A percentile compares a stretch with the other conserved stretches of the same genome.
Conservation (phyloP, 2,888 invertebrate species). For the Pristionchus japonicus region DNA sequence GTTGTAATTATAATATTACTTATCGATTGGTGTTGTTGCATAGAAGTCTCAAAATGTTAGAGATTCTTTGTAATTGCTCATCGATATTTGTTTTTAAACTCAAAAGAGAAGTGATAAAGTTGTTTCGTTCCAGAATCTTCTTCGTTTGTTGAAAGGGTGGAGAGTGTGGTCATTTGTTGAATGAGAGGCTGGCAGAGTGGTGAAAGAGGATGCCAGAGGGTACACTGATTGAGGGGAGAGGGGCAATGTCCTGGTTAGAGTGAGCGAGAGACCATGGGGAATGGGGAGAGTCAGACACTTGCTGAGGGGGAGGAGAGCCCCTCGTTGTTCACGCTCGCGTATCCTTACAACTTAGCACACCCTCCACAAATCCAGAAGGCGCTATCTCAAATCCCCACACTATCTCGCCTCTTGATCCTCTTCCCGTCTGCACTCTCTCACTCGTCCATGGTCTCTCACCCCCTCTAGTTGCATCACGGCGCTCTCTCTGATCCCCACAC, state of each 20-base stretch:
- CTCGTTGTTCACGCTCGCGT: constrained; percentile 30
- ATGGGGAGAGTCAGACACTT: no score
- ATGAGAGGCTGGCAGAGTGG: not conserved
- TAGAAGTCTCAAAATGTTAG: no score
- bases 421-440: not conserved
- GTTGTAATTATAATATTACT: not conserved
- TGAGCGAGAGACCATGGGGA: not conserved
- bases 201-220: not conserved
- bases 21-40: not conserved
- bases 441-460: not conserved
- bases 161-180: constrained; percentile 19
- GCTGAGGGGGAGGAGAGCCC: not conserved
- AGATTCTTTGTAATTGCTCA: no score
- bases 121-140: not conserved
- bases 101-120: not conserved
- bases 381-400: not conserved
- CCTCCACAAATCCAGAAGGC: constrained; percentile 10
- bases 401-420: not conserved
- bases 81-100: no score
- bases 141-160: not conserved
- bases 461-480: not conserved
- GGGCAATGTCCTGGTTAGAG: no score
- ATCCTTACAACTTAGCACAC: constrained; percentile 37
- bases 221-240: constrained; percentile 3
- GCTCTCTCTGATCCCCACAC: not conserved